Evolutionary conservation across 2,113 vertebrate genomes (phyloP), one percentile per base, ranked within the genome.

Genomic region (Propithecus coquereli): DNA sequence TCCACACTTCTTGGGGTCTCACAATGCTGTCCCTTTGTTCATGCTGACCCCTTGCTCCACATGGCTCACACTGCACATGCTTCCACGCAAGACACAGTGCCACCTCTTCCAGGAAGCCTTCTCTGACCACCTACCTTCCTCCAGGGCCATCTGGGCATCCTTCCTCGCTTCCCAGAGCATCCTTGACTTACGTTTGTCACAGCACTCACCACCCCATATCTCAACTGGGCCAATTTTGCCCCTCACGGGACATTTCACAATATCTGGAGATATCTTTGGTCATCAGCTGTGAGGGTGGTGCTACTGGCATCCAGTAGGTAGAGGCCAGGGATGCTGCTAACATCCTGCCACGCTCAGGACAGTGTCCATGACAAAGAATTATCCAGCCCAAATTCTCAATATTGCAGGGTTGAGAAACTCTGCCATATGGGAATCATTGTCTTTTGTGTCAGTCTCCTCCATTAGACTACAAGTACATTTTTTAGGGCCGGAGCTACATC

Each of bases 231-330:
- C 6, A 16, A 25, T 47, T 81, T 87, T 52, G 25, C 16, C 76
- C 25, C 8, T 18, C 18, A 13, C 12, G 34, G 12, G 25, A 40
- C 59, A 54, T 50, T 63, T 87, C 52, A 45, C 27, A 30, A 40
- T 47, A 40, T 83, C n/a, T 54, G 17, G 20, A 59, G 76, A 9
- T 45, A 40, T 54, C 40, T 34, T 37, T 57, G 43, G 22, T 52
- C 47, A 52, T 54, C 32, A 12, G 2, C 13, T 34, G 1, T 12
- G 22, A 6, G 34, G 20, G 13, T 27, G 3, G 2, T 34, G 6
- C 50, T 43, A 23, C 30, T n/a, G 34, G 6, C 7, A 5, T 37
- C n/a, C 59, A 10, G 4, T 32, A 79, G n/a, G 59, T 20, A 70
- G 45, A 73, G 50, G 18, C 17, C 57, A 81, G n/a, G 40, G 40